Evolutionary conservation across 2,797 vertebrate genomes (phyloP), one percentile per base, ranked within the genome.

Genomic region (Gadopsis bispinosus): DNA sequence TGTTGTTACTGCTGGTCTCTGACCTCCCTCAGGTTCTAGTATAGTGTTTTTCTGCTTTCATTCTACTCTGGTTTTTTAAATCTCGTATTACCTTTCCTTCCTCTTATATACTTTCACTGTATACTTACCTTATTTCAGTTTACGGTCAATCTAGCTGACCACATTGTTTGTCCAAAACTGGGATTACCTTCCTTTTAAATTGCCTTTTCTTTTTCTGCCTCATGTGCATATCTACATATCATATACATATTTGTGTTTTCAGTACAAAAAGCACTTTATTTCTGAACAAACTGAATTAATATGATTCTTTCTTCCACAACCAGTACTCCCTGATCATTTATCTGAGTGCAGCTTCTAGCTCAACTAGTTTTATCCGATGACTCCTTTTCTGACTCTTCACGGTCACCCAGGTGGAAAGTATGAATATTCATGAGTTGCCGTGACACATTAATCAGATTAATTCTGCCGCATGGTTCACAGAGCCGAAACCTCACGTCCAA

Each of bases 391-490:
- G 56, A 79, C 61, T 84, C 51, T 66, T 83, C 74, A 74, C 54
- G 75, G 69, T 79, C 83, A 87, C 41, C 88, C 89, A 90, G 83
- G 73, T 87, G 85, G 79, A 90, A 89, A 79, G 17, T n/a, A 81
- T 92, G 85, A 87, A 93, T 94, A 92, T 93, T 92, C 88, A 92
- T 84, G 82, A 89, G 83, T 80, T 77, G 83, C 78, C 54, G 4
- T 58, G 79, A 87, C 89, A 89, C 87, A 92, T 94, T 93, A 86
- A 92, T 93, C 87, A 89, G 85, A 85, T 78, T 73, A 87, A 90
- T 91, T 87, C 89, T 86, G 87, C 86, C 6, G 53, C 80, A 81
- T 11, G 90, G 91, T 90, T 93, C 91, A 90, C 14, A 3, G 87
- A 90, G 83, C 81, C 22, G 56, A 84, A 83, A 85, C 79, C 73